These are phyloP conservation scores for Atlantisia rogersi DNA, from an alignment of 2,113 vertebrate species.

Conservation along the genomic window DNA sequence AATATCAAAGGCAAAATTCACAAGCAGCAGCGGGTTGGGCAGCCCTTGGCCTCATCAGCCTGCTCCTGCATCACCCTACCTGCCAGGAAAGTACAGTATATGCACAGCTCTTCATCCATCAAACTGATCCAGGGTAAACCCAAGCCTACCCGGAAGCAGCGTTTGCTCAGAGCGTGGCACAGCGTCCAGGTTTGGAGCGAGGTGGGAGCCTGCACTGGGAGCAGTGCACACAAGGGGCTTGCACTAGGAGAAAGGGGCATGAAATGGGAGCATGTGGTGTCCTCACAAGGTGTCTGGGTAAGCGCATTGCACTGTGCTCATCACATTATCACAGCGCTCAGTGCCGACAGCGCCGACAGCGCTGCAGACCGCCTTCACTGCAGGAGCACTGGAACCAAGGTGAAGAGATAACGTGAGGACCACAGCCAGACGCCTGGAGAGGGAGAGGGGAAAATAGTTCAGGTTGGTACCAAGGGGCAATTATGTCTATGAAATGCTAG, in stretches of 20 bases:
- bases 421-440: rapidly evolving
- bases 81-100: background rate
- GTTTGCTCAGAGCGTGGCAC: background rate
- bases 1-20: background rate
- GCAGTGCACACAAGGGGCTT: rapidly evolving
- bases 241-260: background rate
- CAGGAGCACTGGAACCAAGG: rapidly evolving
- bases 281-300: background rate
- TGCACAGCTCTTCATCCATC: rapidly evolving
- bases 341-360: background rate
- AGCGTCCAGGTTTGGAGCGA: rapidly evolving
- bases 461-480: background rate
- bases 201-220: background rate
- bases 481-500: background rate
- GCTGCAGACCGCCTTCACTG: rapidly evolving
- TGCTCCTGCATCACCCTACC: background rate
- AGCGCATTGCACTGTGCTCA: rapidly evolving
- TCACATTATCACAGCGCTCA: rapidly evolving
- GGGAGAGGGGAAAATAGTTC: background rate
- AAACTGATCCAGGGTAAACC: background rate
- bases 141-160: background rate
- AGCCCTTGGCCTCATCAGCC: background rate
- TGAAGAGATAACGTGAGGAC: background rate
- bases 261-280: rapidly evolving
- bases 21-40: background rate